Percentiles rank a stretch among this genome's conserved stretches.
Conservation (phyloP, 2,888 invertebrate genomes). For the Acrobasis suavella region DNA sequence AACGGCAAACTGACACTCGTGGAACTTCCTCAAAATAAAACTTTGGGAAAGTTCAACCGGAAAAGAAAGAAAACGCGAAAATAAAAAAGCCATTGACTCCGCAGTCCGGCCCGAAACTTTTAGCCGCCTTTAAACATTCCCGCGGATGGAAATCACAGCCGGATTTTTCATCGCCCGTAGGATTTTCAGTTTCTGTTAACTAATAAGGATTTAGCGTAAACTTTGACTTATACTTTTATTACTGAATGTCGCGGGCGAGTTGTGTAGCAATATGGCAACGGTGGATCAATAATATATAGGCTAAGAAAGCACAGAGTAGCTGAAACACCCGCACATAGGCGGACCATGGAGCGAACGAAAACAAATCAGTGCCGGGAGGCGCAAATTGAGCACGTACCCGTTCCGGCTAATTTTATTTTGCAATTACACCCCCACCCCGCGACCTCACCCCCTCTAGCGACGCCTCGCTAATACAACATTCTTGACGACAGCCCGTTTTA, state of each 20-base stretch:
- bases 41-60: constrained; percentile 78
- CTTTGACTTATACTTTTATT: constrained; percentile 1
- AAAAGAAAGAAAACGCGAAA: constrained; percentile 77
- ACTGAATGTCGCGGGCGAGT: not conserved
- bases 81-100: constrained; percentile 81
- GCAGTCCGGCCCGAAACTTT: constrained; percentile 71
- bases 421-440: constrained; percentile 73
- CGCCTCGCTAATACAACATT: constrained; percentile 75
- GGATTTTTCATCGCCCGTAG: constrained; percentile 62
- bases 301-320: constrained; percentile 68
- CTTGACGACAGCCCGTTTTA: constrained; percentile 71
- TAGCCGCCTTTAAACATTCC: constrained; percentile 69
- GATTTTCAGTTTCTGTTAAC: constrained; percentile 67
- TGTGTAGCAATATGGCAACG: constrained; percentile 66
- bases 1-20: constrained; percentile 79
- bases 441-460: constrained; percentile 42
- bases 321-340: constrained; percentile 47
- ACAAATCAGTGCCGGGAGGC: constrained; percentile 81
- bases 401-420: constrained; percentile 83
- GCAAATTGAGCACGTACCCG: constrained; percentile 83
- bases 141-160: constrained; percentile 61
- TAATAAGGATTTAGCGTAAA: constrained; percentile 54
- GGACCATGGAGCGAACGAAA: constrained; percentile 71
- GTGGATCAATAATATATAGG: constrained; percentile 80
- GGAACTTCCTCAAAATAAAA: constrained; percentile 78